Evolutionary conservation across 2,888 invertebrate genomes (phyloP), one percentile per base, ranked within the genome.

Genomic region (Allophyes oxyacanthae): DNA sequence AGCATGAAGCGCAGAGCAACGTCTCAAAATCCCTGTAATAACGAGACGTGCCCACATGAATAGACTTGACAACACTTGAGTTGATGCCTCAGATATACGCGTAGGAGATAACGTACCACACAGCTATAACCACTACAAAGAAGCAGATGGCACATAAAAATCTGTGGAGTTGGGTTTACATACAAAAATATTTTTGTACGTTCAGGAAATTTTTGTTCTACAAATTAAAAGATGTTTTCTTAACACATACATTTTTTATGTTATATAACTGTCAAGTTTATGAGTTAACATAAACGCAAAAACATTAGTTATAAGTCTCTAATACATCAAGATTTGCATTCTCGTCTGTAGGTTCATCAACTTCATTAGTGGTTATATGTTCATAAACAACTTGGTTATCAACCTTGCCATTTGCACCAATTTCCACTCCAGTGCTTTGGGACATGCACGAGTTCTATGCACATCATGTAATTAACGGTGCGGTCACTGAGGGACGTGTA

Each of bases 1-100:
- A 28, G 25, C 68, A 55, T 41, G 45, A 53, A 59, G 28, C 57
- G 57, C 52, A 53, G 56, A 57, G 43, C 48, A 41, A 49, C 56
- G 53, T 52, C 57, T 54, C 45, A 49, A 60, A 67, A 69, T 63
- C 65, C 59, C 65, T 45, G 60, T 49, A 61, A 64, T 71, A 77
- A 79, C 70, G 75, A 79, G 74, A 78, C 81, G 79, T 81, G 78
- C 78, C 71, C 73, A 63, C 72, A 74, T 85, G 84, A 84, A 84
- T 83, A 80, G 83, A 73, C 71, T 73, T 42, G 72, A 70, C 76
- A 59, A 64, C 71, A 78, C 84, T 85, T 60, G 70, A 83, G 73
- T 64, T 69, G 75, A 71, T 73, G 61, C 59, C 59, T 61, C 46
- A 58, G 68, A 77, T 68, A 67, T 58, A 69, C 50, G 41, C 32